These are phyloP conservation scores for Seladonia tumulorum DNA, from an alignment of 2,888 invertebrate genomes.

Conservation along the genomic window DNA sequence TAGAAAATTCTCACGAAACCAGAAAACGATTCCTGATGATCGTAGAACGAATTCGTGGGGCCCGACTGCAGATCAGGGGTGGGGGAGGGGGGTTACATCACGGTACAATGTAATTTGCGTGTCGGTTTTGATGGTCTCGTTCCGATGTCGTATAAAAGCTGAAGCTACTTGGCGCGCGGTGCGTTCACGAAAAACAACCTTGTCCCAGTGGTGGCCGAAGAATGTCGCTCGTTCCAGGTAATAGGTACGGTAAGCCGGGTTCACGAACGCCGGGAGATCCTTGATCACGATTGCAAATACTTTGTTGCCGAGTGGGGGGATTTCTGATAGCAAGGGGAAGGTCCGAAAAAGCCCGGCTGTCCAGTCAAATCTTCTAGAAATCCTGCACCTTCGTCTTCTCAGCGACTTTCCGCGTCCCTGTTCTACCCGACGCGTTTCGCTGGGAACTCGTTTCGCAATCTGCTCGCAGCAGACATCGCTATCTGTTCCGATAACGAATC, in stretches of 20 bases:
- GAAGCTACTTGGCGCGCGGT: slow-evolving; percentile 4
- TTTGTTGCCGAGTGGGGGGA: slow-evolving; percentile 57
- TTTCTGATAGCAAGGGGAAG: slow-evolving; percentile 39
- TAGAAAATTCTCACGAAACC: background rate
- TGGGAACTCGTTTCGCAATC: background rate
- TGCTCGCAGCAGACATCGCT: background rate
- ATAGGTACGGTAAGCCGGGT: slow-evolving; percentile 61
- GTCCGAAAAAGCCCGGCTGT: slow-evolving; percentile 3
- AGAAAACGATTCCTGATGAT: background rate
- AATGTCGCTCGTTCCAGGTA: slow-evolving; percentile 56
- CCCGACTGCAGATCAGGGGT: background rate
- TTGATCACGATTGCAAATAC: slow-evolving; percentile 57
- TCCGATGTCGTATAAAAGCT: background rate
- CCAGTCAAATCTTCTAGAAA: slow-evolving; percentile 53
- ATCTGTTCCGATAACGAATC: background rate
- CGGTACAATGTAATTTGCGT: background rate
- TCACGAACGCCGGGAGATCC: slow-evolving; percentile 50
- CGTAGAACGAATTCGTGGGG: background rate
- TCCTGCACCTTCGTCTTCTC: slow-evolving; percentile 16
- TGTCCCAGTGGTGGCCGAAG: slow-evolving; percentile 33
- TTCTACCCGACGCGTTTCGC: background rate
- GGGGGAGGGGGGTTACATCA: background rate
- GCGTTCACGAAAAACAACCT: slow-evolving; percentile 27
- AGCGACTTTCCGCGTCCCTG: background rate
- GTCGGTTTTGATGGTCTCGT: background rate